A percentile compares a stretch with the other conserved stretches of the same genome.
These are phyloP conservation scores for Cyprinodon diabolis DNA, from an alignment of 2,797 vertebrate species.

Conservation along the genomic window DNA sequence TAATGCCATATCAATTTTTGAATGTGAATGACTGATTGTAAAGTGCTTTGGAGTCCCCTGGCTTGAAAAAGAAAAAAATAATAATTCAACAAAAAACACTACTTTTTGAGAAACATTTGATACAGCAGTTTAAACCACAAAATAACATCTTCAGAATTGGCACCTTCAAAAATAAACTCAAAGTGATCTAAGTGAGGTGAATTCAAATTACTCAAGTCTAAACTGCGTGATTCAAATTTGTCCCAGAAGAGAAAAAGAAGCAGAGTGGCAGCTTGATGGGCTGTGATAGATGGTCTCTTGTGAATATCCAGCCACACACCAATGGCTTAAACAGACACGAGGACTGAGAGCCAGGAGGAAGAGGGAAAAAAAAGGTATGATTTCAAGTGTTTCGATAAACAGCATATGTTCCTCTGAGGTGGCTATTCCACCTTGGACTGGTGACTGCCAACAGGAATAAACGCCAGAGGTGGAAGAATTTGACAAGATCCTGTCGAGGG, in stretches of 20 bases:
- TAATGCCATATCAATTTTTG: background rate
- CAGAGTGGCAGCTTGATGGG: slow-evolving; percentile 67
- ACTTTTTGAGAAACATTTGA: slow-evolving; percentile 43
- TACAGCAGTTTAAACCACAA: slow-evolving; percentile 49
- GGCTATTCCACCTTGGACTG: slow-evolving; percentile 78
- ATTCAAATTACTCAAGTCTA: slow-evolving; percentile 45
- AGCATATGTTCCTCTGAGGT: slow-evolving; percentile 83
- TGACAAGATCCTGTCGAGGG: slow-evolving; percentile 78
- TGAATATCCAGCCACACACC: slow-evolving; percentile 76
- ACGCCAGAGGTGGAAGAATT: slow-evolving; percentile 65
- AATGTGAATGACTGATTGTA: too few species aligned
- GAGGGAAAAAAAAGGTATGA: slow-evolving; percentile 35
- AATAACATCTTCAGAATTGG: slow-evolving; percentile 32
- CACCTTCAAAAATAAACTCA: slow-evolving; percentile 25
- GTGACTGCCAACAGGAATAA: slow-evolving; percentile 74
- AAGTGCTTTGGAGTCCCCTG: too few species aligned
- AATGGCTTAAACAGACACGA: slow-evolving; percentile 80
- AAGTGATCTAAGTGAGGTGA: slow-evolving; percentile 10
- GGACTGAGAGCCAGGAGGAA: slow-evolving; percentile 67
- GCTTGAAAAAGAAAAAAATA: slow-evolving; percentile 1
- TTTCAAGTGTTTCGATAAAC: slow-evolving; percentile 79
- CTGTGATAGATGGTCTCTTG: slow-evolving; percentile 77
- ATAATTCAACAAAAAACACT: slow-evolving; percentile 46
- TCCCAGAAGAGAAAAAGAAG: slow-evolving; percentile 55
- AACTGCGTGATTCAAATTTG: slow-evolving; percentile 50